Conservation (phyloP, 2,113 vertebrate genomes). For the Aythya baeri region DNA sequence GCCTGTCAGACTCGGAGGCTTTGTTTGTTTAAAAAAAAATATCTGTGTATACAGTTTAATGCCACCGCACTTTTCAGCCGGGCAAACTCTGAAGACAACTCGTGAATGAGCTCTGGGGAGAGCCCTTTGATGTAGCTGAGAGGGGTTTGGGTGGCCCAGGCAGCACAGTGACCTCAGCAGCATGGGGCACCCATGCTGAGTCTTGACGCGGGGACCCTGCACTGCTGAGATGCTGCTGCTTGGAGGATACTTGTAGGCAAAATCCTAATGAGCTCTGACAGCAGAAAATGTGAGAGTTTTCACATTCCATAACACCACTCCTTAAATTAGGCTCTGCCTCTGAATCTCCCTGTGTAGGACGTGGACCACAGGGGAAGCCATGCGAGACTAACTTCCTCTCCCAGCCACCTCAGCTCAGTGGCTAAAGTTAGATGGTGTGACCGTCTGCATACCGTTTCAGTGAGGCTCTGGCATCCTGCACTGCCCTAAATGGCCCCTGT, state of each 20-base stretch:
- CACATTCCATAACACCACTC: neutral
- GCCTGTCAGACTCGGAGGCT: slow-evolving; percentile 26
- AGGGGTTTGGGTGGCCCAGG: neutral
- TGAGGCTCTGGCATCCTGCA: neutral
- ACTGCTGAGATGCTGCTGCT: neutral
- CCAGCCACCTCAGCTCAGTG: accelerated
- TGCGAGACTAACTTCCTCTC: neutral
- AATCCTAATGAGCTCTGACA: neutral
- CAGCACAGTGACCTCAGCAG: neutral
- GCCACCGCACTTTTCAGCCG: neutral
- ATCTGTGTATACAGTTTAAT: neutral
- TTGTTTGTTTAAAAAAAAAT: slow-evolving; percentile 1
- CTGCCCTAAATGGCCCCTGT: neutral
- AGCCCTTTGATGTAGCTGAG: neutral
- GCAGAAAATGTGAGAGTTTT: neutral
- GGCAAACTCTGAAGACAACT: neutral
- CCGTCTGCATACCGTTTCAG: accelerated
- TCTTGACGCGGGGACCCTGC: too few relatives aligned
- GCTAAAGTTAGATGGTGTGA: neutral
- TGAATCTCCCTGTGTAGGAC: neutral
- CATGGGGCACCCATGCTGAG: neutral
- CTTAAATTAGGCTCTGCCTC: neutral
- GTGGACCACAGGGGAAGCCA: neutral
- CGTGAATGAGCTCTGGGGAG: neutral
- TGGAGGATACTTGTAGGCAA: neutral